Evolutionary conservation across 2,888 invertebrate genomes (phyloP).

Genomic region (Drosophila pseudotalamancana): DNA sequence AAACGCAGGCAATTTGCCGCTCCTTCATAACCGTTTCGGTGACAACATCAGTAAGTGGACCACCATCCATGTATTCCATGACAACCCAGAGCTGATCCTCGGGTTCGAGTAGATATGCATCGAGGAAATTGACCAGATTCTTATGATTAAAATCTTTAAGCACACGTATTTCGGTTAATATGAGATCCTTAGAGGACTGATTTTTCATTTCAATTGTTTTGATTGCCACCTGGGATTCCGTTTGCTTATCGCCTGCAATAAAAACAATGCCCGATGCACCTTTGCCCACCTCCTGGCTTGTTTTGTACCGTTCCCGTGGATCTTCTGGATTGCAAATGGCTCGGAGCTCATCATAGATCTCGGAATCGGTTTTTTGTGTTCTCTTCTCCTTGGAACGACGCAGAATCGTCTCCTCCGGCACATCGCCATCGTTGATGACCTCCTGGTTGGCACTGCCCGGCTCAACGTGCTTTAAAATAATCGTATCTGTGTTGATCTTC

Average conservation of each 20-base stretch:
- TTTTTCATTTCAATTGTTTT: conserved; percentile 98
- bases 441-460: conserved; percentile 37
- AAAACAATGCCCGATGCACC: conserved; percentile 97
- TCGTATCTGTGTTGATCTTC: conserved; percentile 81
- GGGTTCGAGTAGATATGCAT: conserved; percentile 95
- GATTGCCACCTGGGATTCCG: conserved; percentile 93
- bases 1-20: conserved; percentile 97
- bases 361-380: conserved; percentile 83
- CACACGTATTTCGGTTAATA: conserved; percentile 97
- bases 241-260: conserved; percentile 91
- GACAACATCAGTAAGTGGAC: conserved; percentile 98
- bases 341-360: conserved; percentile 90
- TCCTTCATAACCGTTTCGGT: conserved; percentile 99
- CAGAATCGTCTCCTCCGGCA: conserved; percentile 82
- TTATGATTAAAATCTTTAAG: conserved; percentile 96
- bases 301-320: conserved; percentile 91
- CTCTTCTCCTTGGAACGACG: conserved; percentile 83
- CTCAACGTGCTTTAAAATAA: conserved; percentile 82
- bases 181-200: conserved; percentile 97
- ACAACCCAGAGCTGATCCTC: conserved; percentile 97
- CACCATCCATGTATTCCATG: conserved; percentile 97
- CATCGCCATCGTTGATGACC: conserved; percentile 83
- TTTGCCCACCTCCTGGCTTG: conserved; percentile 93
- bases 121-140: conserved; percentile 97
- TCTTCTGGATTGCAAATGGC: conserved; percentile 93